These are phyloP conservation scores for Oreochromis mossambicus DNA, from an alignment of 2,797 vertebrate species.

Conservation along the genomic window DNA sequence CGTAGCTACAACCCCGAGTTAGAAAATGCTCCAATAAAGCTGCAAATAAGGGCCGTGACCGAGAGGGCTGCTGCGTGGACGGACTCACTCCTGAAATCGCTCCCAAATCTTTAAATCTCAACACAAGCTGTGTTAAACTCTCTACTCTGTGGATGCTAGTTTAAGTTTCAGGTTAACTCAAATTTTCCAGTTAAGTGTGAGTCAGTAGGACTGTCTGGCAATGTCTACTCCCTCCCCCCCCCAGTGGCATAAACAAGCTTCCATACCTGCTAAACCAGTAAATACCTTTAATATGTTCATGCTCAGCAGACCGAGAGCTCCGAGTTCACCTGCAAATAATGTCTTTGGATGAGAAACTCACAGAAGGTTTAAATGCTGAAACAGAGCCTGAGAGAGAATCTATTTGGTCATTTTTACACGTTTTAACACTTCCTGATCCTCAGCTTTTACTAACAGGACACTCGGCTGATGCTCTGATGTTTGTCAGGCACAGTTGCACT, in stretches of 20 bases:
- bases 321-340: background rate
- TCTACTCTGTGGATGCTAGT: background rate
- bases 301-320: background rate
- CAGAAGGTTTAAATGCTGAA: background rate
- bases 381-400: rapidly evolving
- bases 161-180: rapidly evolving
- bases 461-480: background rate
- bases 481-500: background rate
- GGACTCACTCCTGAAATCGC: background rate
- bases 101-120: background rate
- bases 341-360: background rate
- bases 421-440: background rate
- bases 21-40: background rate
- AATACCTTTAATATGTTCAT: background rate
- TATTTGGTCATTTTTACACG: background rate
- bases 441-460: background rate
- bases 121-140: background rate
- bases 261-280: background rate
- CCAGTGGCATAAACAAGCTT: background rate
- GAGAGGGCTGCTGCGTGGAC: background rate
- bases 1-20: background rate
- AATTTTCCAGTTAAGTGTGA: background rate
- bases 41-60: background rate
- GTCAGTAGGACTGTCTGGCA: background rate
- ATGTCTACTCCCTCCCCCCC: rapidly evolving